Percentiles rank a stretch among this genome's conserved stretches.
phyloP scores from a whole-genome alignment of 2,888 invertebrate genomes.

The Erebia epiphron region DNA sequence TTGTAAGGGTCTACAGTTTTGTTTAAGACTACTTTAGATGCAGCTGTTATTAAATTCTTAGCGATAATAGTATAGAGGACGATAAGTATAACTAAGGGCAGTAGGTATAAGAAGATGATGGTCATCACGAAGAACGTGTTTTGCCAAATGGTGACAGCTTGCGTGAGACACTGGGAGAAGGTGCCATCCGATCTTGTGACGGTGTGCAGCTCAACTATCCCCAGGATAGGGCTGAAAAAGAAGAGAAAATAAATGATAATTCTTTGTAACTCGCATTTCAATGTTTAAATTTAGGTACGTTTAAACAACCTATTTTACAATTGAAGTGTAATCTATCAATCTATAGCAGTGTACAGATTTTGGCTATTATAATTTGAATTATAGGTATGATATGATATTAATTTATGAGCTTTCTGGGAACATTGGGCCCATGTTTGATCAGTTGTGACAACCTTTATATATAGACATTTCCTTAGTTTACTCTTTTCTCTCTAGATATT shows the following conservation, averaged over 20 bases:
- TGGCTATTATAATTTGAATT: constrained; percentile 7
- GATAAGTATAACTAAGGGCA: constrained; percentile 91
- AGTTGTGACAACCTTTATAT: too few relatives aligned
- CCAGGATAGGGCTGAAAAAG: constrained; percentile 89
- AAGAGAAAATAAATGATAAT: constrained; percentile 55
- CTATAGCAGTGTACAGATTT: background rate
- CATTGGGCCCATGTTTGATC: too few relatives aligned
- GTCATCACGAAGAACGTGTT: constrained; percentile 90
- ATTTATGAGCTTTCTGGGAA: too few relatives aligned
- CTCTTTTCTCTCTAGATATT: too few relatives aligned
- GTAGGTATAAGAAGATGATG: constrained; percentile 90
- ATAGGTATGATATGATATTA: too few relatives aligned
- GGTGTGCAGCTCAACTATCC: constrained; percentile 88
- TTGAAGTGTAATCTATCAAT: constrained; percentile 13
- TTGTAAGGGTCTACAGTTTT: constrained; percentile 89
- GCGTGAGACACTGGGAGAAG: constrained; percentile 89
- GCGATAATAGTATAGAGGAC: constrained; percentile 93
- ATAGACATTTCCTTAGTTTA: too few relatives aligned
- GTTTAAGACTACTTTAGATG: constrained; percentile 86
- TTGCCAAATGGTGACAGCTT: constrained; percentile 89
- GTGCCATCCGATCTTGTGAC: constrained; percentile 87
- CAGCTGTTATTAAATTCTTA: constrained; percentile 89
- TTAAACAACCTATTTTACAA: background rate
- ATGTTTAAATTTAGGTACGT: background rate
- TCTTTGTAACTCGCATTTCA: background rate